Evolutionary conservation across 2,113 vertebrate genomes (phyloP).

Genomic region (Piaya cayana): DNA sequence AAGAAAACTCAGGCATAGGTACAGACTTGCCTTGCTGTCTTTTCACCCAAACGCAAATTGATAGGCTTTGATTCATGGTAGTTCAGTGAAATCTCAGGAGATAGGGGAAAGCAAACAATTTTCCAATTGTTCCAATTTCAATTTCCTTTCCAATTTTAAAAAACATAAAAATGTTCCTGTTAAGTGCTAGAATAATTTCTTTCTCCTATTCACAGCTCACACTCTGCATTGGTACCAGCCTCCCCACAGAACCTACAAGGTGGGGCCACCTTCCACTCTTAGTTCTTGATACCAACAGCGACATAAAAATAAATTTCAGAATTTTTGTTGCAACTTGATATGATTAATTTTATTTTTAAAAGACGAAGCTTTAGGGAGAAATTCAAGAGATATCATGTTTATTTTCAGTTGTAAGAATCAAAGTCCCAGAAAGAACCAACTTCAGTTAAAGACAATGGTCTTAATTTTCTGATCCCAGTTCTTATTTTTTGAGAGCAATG

Average conservation of each 20-base stretch:
- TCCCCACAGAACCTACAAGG: background rate
- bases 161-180: background rate
- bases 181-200: background rate
- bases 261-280: background rate
- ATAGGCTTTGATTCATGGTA: too few relatives aligned
- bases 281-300: background rate
- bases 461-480: background rate
- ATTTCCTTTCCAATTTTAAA: background rate
- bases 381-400: background rate
- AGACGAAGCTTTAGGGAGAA: background rate
- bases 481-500: background rate
- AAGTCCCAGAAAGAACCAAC: background rate
- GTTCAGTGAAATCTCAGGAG: too few relatives aligned
- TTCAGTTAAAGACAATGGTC: background rate
- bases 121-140: too few relatives aligned
- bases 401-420: background rate
- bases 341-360: background rate
- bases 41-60: background rate
- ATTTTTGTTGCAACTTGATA: background rate
- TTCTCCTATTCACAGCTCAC: background rate
- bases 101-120: too few relatives aligned
- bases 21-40: background rate
- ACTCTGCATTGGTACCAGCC: background rate
- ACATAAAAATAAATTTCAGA: background rate
- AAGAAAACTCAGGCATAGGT: background rate